phyloP scores from a whole-genome alignment of 2,888 invertebrate species.

The Pheosia tremula region DNA sequence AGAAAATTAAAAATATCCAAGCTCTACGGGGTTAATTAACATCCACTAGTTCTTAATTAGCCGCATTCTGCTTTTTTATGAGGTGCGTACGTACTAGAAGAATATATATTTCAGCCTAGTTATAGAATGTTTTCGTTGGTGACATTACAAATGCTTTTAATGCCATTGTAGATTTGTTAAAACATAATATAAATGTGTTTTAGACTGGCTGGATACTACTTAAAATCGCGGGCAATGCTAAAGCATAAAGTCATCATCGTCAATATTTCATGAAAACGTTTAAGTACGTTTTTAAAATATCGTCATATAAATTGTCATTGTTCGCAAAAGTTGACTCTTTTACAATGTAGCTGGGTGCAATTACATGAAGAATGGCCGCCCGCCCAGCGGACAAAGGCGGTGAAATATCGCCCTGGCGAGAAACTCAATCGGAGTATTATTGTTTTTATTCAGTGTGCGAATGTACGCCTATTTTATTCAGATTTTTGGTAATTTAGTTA shows the following conservation, averaged over 20 bases:
- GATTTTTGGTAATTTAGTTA: not conserved
- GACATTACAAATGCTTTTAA: no score
- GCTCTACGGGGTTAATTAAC: conserved; percentile 39
- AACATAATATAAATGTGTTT: no score
- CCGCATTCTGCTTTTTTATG: conserved; percentile 25
- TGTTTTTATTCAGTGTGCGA: conserved; percentile 30
- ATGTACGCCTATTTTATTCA: conserved; percentile 5
- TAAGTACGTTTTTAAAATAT: conserved; percentile 19
- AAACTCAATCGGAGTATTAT: conserved; percentile 27
- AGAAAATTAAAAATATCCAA: conserved; percentile 33
- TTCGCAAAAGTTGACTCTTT: conserved; percentile 36
- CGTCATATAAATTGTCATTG: conserved; percentile 38
- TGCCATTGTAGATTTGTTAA: no score
- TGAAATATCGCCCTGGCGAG: conserved; percentile 41
- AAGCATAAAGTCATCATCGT: conserved; percentile 12
- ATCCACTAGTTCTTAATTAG: conserved; percentile 40
- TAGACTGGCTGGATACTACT: no score
- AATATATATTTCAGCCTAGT: no score
- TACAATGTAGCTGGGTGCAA: conserved; percentile 36
- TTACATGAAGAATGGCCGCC: conserved; percentile 50
- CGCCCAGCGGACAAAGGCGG: conserved; percentile 33
- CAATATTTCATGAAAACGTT: conserved; percentile 19
- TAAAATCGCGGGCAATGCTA: no score
- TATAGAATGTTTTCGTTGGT: no score
- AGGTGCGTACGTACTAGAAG: no score